Conservation (phyloP, 2,113 vertebrate genomes). For the Myrmecobius fasciatus region DNA sequence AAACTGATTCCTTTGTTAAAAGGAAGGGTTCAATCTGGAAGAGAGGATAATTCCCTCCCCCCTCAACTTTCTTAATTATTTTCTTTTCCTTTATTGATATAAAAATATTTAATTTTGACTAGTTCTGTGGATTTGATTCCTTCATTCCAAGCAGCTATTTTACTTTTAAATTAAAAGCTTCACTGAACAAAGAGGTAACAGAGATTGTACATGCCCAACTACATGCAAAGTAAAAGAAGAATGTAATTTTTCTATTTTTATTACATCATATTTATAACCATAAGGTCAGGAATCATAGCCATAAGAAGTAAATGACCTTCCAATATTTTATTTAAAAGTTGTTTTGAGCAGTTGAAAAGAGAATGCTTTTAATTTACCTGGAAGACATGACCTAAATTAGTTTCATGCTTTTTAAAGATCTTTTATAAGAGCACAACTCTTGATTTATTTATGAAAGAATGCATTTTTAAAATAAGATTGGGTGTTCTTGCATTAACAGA, state of each 20-base stretch:
- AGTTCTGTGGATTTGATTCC: neutral
- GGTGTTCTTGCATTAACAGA: neutral
- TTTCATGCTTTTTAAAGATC: slow-evolving; percentile 9
- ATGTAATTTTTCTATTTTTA: slow-evolving; percentile 7
- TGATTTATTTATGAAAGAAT: neutral
- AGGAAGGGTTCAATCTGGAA: neutral
- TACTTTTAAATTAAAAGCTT: slow-evolving; percentile 18
- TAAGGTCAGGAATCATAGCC: neutral
- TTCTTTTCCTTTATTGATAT: neutral
- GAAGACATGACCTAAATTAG: neutral
- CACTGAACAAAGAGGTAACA: slow-evolving; percentile 10
- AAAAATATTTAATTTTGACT: neutral
- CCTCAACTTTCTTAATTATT: neutral
- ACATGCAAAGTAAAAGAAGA: slow-evolving; percentile 11
- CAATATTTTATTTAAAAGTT: slow-evolving; percentile 4
- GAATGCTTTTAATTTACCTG: slow-evolving; percentile 12
- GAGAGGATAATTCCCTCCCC: neutral
- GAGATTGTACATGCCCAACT: neutral
- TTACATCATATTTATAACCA: neutral
- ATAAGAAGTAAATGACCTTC: neutral
- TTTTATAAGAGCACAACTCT: neutral
- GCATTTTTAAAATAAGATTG: neutral
- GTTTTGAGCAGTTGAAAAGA: neutral
- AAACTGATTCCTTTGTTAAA: neutral
- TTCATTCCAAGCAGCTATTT: neutral